A percentile compares a stretch with the other conserved stretches of the same genome.
Evolutionary conservation across 1,140 invertebrate genomes (phyloP).

Genomic region (Cydia strobilella): DNA sequence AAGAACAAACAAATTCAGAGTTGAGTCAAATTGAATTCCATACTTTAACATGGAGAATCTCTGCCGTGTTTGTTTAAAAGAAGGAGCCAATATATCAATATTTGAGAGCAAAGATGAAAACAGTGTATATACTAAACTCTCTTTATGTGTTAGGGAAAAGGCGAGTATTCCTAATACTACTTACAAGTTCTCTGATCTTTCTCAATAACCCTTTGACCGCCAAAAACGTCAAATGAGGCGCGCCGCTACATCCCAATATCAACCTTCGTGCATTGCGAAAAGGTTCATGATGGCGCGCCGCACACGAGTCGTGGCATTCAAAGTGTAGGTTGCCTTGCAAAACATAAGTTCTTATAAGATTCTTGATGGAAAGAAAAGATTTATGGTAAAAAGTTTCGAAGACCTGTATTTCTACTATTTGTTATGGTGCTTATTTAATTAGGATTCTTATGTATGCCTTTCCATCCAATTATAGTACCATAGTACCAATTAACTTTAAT

Average conservation of each 20-base stretch:
- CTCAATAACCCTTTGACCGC: too few species aligned
- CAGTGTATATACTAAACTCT: constrained; percentile 51
- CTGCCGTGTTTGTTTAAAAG: constrained; percentile 64
- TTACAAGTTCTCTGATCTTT: neutral
- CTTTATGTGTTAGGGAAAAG: constrained; percentile 57
- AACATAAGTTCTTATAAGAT: neutral
- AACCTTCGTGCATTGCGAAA: too few species aligned
- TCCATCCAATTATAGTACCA: too few species aligned
- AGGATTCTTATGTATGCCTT: too few species aligned
- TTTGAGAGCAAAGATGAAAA: constrained; percentile 52
- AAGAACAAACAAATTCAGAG: neutral
- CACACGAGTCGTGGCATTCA: too few species aligned
- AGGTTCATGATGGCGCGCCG: too few species aligned
- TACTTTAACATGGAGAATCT: constrained; percentile 38
- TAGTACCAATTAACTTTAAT: too few species aligned
- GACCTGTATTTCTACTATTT: too few species aligned
- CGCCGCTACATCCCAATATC: too few species aligned
- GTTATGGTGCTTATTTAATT: too few species aligned
- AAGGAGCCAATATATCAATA: constrained; percentile 57
- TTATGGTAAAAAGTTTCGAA: constrained; percentile 5
- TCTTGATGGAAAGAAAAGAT: neutral
- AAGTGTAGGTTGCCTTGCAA: neutral
- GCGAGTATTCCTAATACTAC: constrained; percentile 37
- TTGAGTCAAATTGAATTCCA: neutral
- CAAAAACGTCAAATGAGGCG: too few species aligned